A percentile compares a stretch with the other conserved stretches of the same genome.
These are phyloP conservation scores for Bradynema listronoti DNA, from an alignment of 1,140 invertebrate genomes.

Conservation along the genomic window DNA sequence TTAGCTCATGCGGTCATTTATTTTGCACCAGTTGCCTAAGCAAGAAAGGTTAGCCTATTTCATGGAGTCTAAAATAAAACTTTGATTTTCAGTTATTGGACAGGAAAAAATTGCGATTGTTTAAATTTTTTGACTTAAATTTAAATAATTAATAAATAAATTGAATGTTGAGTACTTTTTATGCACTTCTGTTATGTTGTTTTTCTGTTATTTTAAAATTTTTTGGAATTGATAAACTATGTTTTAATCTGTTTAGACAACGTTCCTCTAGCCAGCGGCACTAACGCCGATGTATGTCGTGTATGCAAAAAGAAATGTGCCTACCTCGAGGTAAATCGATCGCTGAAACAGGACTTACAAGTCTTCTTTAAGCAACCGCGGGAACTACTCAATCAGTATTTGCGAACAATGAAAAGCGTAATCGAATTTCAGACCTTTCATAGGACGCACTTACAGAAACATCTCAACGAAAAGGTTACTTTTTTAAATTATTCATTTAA, in stretches of 20 bases:
- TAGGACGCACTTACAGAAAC: conserved; percentile 8
- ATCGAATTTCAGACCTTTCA: conserved; percentile 14
- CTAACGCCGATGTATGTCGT: conserved; percentile 7
- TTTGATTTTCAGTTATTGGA: no score
- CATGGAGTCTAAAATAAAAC: background rate
- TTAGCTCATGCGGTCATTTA: conserved; percentile 14
- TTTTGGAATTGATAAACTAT: no score
- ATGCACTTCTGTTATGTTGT: no score
- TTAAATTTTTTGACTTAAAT: no score
- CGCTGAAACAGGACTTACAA: conserved; percentile 7
- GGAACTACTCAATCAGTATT: conserved; percentile 10
- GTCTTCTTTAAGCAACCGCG: conserved; percentile 10
- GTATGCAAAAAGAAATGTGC: conserved; percentile 13
- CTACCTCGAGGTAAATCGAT: conserved; percentile 11
- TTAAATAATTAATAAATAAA: no score
- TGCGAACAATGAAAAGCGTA: conserved; percentile 11
- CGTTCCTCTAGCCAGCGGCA: background rate
- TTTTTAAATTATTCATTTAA: background rate
- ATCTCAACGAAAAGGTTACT: conserved; percentile 1
- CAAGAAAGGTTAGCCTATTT: background rate
- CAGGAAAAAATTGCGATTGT: no score
- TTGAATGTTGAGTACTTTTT: no score
- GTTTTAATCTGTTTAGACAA: background rate
- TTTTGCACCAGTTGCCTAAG: conserved; percentile 12
- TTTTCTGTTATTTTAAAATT: no score